Evolutionary conservation across 1,140 invertebrate species (phyloP).

Genomic region (Meloidogyne chitwoodi): DNA sequence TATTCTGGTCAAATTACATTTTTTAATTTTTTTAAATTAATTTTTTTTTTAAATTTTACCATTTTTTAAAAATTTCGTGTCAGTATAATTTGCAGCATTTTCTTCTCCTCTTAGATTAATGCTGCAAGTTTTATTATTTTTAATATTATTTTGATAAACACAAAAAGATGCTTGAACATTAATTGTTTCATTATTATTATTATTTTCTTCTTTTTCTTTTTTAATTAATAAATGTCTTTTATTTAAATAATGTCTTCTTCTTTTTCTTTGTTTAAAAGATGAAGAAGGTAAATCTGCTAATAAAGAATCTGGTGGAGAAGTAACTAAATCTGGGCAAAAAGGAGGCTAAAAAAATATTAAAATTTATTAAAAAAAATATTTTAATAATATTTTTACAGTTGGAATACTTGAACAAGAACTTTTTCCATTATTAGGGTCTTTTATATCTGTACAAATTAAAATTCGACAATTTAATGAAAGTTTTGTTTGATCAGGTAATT

Average conservation of each 20-base stretch:
- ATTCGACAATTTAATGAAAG: slow-evolving; percentile 46
- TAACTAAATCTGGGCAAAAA: slow-evolving; percentile 56
- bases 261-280: no score
- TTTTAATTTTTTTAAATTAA: no score
- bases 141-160: neutral
- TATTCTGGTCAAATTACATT: no score
- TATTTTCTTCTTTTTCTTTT: neutral
- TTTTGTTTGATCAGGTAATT: slow-evolving; percentile 54
- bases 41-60: neutral
- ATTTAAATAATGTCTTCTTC: neutral
- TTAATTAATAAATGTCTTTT: neutral
- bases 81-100: neutral
- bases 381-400: slow-evolving; percentile 38
- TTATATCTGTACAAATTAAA: slow-evolving; percentile 54
- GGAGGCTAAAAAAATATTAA: slow-evolving; percentile 43
- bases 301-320: slow-evolving; percentile 55
- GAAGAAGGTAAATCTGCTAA: slow-evolving; percentile 43
- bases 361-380: neutral
- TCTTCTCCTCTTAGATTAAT: neutral
- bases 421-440: slow-evolving; percentile 29
- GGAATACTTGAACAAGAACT: slow-evolving; percentile 48
- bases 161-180: neutral
- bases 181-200: neutral
- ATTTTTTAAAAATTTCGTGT: neutral
- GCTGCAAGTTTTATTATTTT: neutral